Percentiles rank a stretch among this genome's conserved stretches.
phyloP scores from a whole-genome alignment of 2,797 vertebrate genomes.

The Ceryle rudis region DNA sequence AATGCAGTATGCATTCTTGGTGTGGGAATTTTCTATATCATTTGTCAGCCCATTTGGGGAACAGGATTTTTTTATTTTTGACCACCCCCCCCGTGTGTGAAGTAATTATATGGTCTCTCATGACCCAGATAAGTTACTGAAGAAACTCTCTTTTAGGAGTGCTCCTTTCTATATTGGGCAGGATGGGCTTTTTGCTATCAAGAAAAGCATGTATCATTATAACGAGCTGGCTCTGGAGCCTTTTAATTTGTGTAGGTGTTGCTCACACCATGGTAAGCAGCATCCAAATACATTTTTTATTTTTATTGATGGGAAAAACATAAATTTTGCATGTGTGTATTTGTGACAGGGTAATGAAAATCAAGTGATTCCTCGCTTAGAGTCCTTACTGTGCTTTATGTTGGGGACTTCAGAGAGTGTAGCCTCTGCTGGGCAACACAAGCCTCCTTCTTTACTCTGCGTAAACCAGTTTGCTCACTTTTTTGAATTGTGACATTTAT shows the following conservation, averaged over 20 bases:
- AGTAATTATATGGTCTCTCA: neutral
- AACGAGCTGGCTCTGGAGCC: neutral
- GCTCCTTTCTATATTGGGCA: neutral
- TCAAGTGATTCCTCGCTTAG: neutral
- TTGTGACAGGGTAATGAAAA: neutral
- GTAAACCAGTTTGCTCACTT: neutral
- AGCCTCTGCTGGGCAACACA: neutral
- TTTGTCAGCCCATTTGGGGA: neutral
- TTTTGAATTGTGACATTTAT: neutral
- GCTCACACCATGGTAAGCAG: neutral
- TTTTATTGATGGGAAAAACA: neutral
- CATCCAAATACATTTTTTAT: neutral
- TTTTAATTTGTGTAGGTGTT: neutral
- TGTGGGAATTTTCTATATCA: neutral
- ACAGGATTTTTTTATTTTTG: too few relatives aligned
- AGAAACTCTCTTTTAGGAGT: neutral
- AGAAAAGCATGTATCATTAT: neutral
- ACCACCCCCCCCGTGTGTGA: neutral
- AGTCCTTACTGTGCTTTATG: neutral
- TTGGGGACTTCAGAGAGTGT: neutral
- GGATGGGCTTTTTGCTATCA: neutral
- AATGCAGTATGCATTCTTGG: neutral
- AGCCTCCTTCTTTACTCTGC: neutral
- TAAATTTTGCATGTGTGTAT: neutral
- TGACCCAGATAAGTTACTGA: neutral